Evolutionary conservation across 1,140 invertebrate genomes (phyloP).

Genomic region (Macrosteles quadrilineatus): DNA sequence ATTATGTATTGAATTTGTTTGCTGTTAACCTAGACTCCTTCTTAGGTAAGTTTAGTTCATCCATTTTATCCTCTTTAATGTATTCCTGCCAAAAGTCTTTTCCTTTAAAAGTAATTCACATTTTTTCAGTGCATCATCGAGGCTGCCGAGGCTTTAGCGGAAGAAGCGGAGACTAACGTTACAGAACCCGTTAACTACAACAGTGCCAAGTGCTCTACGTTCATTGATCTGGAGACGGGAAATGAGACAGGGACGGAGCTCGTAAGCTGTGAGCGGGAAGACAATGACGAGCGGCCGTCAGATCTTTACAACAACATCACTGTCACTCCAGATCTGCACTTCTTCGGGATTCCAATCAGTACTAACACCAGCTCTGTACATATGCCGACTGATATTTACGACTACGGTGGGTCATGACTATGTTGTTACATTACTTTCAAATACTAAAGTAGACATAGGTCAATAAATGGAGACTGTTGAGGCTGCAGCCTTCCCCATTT

Average conservation of each 20-base stretch:
- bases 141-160: conserved; percentile 63
- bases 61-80: no score
- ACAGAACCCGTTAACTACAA: conserved; percentile 60
- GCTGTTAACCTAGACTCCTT: no score
- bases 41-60: no score
- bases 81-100: no score
- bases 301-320: conserved; percentile 51
- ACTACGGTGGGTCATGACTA: conserved; percentile 55
- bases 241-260: not conserved
- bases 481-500: not conserved
- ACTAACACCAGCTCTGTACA: conserved; percentile 84
- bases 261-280: not conserved
- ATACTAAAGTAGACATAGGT: not conserved
- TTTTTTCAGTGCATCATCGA: conserved; percentile 73
- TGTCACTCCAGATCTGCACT: conserved; percentile 73
- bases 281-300: not conserved
- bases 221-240: conserved; percentile 6
- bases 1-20: not conserved
- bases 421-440: not conserved
- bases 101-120: no score
- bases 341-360: conserved; percentile 83
- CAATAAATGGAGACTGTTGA: not conserved
- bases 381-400: conserved; percentile 92
- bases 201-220: conserved; percentile 60
- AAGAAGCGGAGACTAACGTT: conserved; percentile 55